These are phyloP conservation scores for Papilio aristodemus DNA, from an alignment of 1,140 invertebrate species.

Conservation along the genomic window DNA sequence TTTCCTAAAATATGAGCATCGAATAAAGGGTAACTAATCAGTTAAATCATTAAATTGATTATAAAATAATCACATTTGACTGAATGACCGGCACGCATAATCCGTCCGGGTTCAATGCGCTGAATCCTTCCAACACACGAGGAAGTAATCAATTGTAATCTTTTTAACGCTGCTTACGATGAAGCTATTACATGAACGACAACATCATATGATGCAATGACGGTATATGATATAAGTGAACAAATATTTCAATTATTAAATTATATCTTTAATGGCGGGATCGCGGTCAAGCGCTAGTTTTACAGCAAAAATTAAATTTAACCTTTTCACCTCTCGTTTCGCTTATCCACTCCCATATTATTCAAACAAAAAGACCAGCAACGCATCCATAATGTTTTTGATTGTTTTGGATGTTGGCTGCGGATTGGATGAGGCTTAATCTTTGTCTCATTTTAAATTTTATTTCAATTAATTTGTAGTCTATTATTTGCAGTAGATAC, in stretches of 20 bases:
- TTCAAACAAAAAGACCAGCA: too few species aligned
- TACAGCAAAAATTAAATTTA: too few species aligned
- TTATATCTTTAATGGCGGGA: too few species aligned
- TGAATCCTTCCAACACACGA: slow-evolving; percentile 59
- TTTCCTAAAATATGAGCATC: neutral
- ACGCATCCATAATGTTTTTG: too few species aligned
- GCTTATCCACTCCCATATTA: too few species aligned
- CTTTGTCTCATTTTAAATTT: too few species aligned
- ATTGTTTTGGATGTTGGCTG: too few species aligned
- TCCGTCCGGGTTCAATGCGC: slow-evolving; percentile 51
- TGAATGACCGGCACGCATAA: slow-evolving; percentile 21
- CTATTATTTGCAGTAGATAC: too few species aligned
- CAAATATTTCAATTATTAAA: neutral
- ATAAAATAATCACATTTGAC: slow-evolving; percentile 30
- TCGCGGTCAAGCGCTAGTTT: too few species aligned
- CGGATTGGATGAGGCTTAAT: too few species aligned
- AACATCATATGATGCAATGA: neutral
- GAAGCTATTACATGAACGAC: slow-evolving; percentile 25
- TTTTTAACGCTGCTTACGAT: slow-evolving; percentile 49
- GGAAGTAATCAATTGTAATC: slow-evolving; percentile 63
- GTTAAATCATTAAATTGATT: slow-evolving; percentile 14
- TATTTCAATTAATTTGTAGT: too few species aligned
- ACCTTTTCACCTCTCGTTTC: too few species aligned
- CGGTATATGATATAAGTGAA: neutral
- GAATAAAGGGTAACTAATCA: neutral